These are phyloP conservation scores for Pantherophis alleghaniensis DNA, from an alignment of 2,797 vertebrate species.

Conservation along the genomic window DNA sequence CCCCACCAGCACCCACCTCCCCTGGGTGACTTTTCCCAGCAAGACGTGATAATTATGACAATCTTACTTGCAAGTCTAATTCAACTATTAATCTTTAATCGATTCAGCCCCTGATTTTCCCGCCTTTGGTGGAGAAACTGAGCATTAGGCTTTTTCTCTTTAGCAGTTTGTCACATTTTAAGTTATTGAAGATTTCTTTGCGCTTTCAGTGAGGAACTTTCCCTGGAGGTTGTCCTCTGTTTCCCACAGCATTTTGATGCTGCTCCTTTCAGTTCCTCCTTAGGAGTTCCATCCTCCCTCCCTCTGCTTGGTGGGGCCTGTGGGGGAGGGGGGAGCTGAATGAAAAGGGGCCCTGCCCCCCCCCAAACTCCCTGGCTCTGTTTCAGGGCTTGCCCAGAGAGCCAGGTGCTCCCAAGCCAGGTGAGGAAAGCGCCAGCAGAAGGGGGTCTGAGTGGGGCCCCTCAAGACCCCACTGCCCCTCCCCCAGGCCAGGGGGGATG, in stretches of 20 bases:
- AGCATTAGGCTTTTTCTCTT: background rate
- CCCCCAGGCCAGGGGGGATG: background rate
- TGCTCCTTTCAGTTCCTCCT: background rate
- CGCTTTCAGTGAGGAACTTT: rapidly evolving
- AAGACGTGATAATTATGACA: background rate
- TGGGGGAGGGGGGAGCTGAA: background rate
- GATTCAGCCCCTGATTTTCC: background rate
- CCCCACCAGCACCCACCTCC: too few relatives aligned
- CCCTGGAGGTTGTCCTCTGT: background rate
- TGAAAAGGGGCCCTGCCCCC: too few relatives aligned
- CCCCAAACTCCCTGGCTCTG: background rate
- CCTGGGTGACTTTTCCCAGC: background rate
- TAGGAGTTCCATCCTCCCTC: background rate
- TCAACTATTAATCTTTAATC: background rate
- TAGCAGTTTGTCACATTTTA: background rate
- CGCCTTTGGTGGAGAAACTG: background rate
- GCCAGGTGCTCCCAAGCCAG: too few relatives aligned
- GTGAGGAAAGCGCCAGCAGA: too few relatives aligned
- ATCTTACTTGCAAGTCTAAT: background rate
- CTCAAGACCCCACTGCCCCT: background rate
- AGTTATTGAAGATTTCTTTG: background rate
- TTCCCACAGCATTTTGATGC: background rate
- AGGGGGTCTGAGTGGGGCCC: too few relatives aligned
- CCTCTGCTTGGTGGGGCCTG: background rate
- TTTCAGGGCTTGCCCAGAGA: background rate